A percentile compares a stretch with the other conserved stretches of the same genome.
phyloP scores from a whole-genome alignment of 2,113 vertebrate species.

The Aleadryas rufinucha region DNA sequence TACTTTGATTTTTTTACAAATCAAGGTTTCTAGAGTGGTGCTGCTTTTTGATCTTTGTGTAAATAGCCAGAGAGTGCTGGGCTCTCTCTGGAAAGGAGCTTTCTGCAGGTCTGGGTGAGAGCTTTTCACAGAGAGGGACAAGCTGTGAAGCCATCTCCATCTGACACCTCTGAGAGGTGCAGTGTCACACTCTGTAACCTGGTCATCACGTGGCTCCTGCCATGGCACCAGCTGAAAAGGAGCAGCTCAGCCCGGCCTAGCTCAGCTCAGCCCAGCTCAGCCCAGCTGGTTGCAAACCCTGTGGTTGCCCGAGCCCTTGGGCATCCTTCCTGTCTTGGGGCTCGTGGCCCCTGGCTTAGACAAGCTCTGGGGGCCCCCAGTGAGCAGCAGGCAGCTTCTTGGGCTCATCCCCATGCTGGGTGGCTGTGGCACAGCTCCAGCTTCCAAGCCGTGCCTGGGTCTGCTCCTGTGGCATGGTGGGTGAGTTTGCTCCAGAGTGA shows the following conservation, averaged over 20 bases:
- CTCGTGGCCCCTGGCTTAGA: accelerated
- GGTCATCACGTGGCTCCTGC: not conserved
- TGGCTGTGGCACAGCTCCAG: not conserved
- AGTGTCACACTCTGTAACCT: not conserved
- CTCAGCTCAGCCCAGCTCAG: not conserved
- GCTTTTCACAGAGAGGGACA: not conserved
- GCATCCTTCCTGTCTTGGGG: not conserved
- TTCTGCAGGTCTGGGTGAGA: not conserved
- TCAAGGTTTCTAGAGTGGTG: not conserved
- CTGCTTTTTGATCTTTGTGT: not conserved
- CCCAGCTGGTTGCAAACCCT: not conserved
- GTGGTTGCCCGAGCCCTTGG: accelerated
- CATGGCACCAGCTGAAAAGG: not conserved
- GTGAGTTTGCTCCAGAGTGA: not conserved
- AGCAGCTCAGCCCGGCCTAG: not conserved
- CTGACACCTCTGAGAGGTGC: not conserved
- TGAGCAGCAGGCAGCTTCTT: not conserved
- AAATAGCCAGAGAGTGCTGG: not conserved
- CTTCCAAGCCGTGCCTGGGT: accelerated
- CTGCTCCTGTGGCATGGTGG: accelerated
- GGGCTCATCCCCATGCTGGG: accelerated
- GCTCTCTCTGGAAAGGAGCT: not conserved
- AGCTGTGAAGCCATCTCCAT: not conserved
- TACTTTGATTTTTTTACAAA: not conserved
- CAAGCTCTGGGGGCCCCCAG: not conserved